Base-by-base conservation (phyloP, 2,113 vertebrate genomes). In the Cyanistes caeruleus region DNA sequence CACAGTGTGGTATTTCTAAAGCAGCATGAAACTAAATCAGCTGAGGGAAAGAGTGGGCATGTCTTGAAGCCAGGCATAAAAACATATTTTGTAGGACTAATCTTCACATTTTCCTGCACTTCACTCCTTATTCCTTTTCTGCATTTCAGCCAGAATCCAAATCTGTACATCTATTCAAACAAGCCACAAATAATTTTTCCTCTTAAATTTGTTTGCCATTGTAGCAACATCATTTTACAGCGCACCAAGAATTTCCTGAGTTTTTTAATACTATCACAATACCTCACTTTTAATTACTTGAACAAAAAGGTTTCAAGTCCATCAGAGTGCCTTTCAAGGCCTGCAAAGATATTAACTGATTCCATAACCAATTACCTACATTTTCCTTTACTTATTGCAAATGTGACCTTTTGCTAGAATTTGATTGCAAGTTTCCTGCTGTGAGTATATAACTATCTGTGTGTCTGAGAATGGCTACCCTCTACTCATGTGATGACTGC, bases 361-460 rank as follows among this genome's bases (percentile, higher is more conserved):
- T 97, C 96, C 96, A 93, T 98, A 98, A 98, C 99, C 99, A 99
- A 99, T 99, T 99, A 99, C 99, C 98, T 98, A 97, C 97, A 96
- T 98, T 98, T 98, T 98, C 96, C 96, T 95, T 97, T 97, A 98
- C 98, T 99, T 98, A 98, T 99, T 99, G 99, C 99, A 99, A 99
- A 99, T 99, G 99, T 99, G 99, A 99, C 99, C 99, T 99, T 99
- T 99, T 96, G 97, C 97, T 98, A 97, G 97, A 98, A 98, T 98
- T 98, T 99, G 99, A 99, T 98, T 98, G 98, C 98, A 97, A 98
- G 98, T 98, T 98, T 98, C 98, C 98, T 95, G 98, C 98, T 97
- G 97, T 94, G 98, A 97, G 97, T 86, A 95, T 96, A 96, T 97
- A 97, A 96, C 96, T 89, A 96, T 96, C 80, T 97, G 80, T 89